A percentile compares a stretch with the other conserved stretches of the same genome.
These are phyloP conservation scores for Amblyopsis rosae DNA, from an alignment of 2,113 vertebrate genomes.

Conservation along the genomic window DNA sequence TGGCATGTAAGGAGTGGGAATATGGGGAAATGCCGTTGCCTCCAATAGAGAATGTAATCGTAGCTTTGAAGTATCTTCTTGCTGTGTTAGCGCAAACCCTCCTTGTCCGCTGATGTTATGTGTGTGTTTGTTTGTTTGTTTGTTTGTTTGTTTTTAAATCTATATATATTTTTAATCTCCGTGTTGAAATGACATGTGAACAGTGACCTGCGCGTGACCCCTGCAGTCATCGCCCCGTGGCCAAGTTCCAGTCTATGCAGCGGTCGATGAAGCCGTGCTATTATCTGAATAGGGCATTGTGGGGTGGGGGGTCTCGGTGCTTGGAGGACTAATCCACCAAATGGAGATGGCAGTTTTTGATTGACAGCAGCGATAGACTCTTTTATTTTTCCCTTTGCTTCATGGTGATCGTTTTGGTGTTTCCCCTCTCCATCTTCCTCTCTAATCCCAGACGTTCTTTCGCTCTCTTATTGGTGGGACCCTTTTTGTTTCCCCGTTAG, in stretches of 20 bases:
- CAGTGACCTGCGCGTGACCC: constrained; percentile 49
- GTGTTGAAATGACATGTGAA: constrained; percentile 50
- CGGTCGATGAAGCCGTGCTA: constrained; percentile 55
- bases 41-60: constrained; percentile 14
- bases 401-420: no score
- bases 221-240: constrained; percentile 32
- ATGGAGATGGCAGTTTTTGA: constrained; percentile 63
- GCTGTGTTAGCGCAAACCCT: background rate
- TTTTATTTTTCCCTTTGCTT: constrained; percentile 19
- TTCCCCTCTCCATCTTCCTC: background rate
- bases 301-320: constrained; percentile 47
- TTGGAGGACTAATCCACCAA: constrained; percentile 60
- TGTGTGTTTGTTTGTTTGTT: constrained; percentile 9
- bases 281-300: constrained; percentile 60
- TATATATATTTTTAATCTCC: background rate
- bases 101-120: no score
- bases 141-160: background rate
- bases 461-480: background rate
- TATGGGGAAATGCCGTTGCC: constrained; percentile 26
- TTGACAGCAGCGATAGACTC: constrained; percentile 41
- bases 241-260: constrained; percentile 56
- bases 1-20: constrained; percentile 23
- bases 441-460: no score
- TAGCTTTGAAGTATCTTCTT: constrained; percentile 29
- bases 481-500: constrained; percentile 1